Evolutionary conservation across 2,888 invertebrate species (phyloP).

Genomic region (Nomada fabriciana): DNA sequence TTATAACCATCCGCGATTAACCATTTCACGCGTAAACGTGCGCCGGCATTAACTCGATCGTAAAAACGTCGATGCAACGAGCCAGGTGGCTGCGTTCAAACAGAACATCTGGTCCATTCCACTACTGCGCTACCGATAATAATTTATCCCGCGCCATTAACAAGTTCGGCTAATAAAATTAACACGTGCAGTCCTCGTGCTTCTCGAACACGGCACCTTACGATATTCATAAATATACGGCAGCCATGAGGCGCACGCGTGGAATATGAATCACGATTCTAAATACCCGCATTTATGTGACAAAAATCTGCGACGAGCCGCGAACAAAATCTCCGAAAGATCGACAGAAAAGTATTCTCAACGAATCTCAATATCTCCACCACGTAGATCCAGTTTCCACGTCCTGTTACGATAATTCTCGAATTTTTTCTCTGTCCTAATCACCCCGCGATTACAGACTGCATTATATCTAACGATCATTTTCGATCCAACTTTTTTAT

Average conservation of each 20-base stretch:
- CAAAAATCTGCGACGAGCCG: neutral
- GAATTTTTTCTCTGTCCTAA: slow-evolving; percentile 23
- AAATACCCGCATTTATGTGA: neutral
- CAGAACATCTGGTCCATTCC: slow-evolving; percentile 38
- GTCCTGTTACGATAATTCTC: slow-evolving; percentile 29
- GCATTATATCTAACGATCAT: slow-evolving; percentile 16
- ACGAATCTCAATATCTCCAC: neutral
- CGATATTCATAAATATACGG: slow-evolving; percentile 17
- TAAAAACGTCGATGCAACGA: slow-evolving; percentile 49
- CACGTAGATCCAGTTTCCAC: neutral
- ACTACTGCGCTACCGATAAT: slow-evolving; percentile 31
- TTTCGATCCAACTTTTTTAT: slow-evolving; percentile 52
- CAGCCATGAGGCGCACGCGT: neutral
- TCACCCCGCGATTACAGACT: neutral
- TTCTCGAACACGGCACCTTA: neutral
- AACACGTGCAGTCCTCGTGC: slow-evolving; percentile 17
- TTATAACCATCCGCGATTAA: slow-evolving; percentile 43
- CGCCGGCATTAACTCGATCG: slow-evolving; percentile 38
- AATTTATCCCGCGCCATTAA: slow-evolving; percentile 45
- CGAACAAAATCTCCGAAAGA: neutral
- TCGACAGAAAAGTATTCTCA: neutral
- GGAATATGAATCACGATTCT: neutral
- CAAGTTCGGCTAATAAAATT: slow-evolving; percentile 43
- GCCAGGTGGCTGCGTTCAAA: slow-evolving; percentile 46
- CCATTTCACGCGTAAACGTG: slow-evolving; percentile 45